These are phyloP conservation scores for Oreochromis spilurus DNA, from an alignment of 2,113 vertebrate genomes.

Conservation along the genomic window DNA sequence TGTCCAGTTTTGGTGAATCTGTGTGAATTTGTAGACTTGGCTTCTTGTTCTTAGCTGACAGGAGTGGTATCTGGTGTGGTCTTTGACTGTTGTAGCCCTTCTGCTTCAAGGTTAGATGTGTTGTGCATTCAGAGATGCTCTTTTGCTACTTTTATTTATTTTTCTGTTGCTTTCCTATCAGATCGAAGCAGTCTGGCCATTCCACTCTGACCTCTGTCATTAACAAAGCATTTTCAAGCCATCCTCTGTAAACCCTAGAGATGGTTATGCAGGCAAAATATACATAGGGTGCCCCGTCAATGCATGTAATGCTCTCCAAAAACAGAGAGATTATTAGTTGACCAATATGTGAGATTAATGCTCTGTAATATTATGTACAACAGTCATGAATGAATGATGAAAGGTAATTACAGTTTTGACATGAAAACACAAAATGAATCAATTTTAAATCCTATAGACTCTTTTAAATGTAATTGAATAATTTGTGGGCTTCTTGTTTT, in stretches of 20 bases:
- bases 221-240: neutral
- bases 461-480: neutral
- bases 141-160: neutral
- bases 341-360: neutral
- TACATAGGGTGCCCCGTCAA: fast-evolving
- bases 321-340: neutral
- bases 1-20: neutral
- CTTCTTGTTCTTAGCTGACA: neutral
- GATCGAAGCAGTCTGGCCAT: neutral
- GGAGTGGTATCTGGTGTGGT: neutral
- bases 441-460: neutral
- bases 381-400: neutral
- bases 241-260: neutral
- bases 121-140: fast-evolving
- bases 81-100: neutral
- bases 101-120: neutral
- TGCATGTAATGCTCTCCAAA: neutral
- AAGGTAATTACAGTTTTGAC: fast-evolving
- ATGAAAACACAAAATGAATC: neutral
- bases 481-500: neutral
- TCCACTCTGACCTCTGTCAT: neutral
- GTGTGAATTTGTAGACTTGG: neutral
- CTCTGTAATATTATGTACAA: neutral
- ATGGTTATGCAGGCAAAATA: neutral
- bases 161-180: neutral